These are phyloP conservation scores for Urocolius indicus DNA, from an alignment of 2,113 vertebrate genomes.

Conservation along the genomic window DNA sequence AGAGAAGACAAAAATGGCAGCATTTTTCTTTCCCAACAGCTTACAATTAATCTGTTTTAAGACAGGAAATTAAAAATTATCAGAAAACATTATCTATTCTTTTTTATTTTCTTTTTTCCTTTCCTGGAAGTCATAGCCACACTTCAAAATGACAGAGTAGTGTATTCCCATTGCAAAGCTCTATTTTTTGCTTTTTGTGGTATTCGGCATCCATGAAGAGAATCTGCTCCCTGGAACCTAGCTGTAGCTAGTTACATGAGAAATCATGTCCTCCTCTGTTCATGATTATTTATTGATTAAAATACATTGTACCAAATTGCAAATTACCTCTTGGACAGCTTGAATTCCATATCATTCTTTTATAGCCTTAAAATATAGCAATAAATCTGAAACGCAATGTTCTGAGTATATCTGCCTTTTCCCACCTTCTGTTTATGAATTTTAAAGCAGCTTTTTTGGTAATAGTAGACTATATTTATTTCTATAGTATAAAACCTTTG, in stretches of 20 bases:
- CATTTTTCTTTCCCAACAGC: neutral
- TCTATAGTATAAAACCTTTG: neutral
- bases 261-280: neutral
- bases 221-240: neutral
- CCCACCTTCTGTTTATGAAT: neutral
- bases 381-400: neutral
- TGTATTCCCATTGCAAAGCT: neutral
- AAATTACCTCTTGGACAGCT: neutral
- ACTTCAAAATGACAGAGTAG: neutral
- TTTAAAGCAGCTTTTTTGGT: neutral
- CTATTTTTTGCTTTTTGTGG: neutral
- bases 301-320: neutral
- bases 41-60: neutral
- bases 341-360: neutral
- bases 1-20: neutral
- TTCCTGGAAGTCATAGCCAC: neutral
- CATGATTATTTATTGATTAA: slow-evolving; percentile 29
- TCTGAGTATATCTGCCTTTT: neutral
- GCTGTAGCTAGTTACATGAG: neutral
- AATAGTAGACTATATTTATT: neutral
- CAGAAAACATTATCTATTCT: neutral
- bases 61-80: neutral
- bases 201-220: neutral
- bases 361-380: neutral
- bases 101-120: neutral